Conservation (phyloP, 2,888 invertebrate species). For the Elysia crispata region DNA sequence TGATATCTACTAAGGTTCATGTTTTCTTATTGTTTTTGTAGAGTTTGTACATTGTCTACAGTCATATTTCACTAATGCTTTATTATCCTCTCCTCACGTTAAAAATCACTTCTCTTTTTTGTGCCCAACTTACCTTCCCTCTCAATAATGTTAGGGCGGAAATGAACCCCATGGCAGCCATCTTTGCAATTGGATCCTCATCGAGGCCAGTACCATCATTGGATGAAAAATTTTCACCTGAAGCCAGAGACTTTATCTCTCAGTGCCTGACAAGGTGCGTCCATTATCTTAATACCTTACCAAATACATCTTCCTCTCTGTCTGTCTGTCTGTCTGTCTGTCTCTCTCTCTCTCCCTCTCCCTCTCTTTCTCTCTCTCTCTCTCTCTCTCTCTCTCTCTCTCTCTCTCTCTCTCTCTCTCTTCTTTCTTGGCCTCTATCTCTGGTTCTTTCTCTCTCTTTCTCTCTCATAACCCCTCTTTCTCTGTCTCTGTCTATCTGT, state of each 20-base stretch:
- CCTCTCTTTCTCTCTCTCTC: background rate
- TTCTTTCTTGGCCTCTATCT: too few species aligned
- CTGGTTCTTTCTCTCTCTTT: too few species aligned
- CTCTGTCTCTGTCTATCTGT: too few species aligned
- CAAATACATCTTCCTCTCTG: background rate
- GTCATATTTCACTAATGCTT: too few species aligned
- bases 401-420: conserved; percentile 9
- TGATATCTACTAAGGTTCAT: too few species aligned
- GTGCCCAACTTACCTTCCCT: too few species aligned
- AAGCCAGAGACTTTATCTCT: conserved; percentile 74
- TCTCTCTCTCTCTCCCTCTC: background rate
- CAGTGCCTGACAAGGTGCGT: conserved; percentile 72
- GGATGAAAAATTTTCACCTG: conserved; percentile 69
- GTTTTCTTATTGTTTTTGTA: too few species aligned
- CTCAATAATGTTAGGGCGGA: conserved; percentile 70
- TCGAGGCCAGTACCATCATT: conserved; percentile 69
- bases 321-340: background rate
- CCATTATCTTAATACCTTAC: background rate
- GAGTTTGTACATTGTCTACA: too few species aligned
- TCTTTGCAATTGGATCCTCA: conserved; percentile 76
- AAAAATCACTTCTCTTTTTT: too few species aligned
- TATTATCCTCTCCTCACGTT: too few species aligned
- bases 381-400: too few species aligned
- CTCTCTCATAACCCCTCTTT: too few species aligned
- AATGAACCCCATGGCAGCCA: conserved; percentile 77